These are phyloP conservation scores for Peromyscus eremicus DNA, from an alignment of 2,797 vertebrate species.

Conservation along the genomic window DNA sequence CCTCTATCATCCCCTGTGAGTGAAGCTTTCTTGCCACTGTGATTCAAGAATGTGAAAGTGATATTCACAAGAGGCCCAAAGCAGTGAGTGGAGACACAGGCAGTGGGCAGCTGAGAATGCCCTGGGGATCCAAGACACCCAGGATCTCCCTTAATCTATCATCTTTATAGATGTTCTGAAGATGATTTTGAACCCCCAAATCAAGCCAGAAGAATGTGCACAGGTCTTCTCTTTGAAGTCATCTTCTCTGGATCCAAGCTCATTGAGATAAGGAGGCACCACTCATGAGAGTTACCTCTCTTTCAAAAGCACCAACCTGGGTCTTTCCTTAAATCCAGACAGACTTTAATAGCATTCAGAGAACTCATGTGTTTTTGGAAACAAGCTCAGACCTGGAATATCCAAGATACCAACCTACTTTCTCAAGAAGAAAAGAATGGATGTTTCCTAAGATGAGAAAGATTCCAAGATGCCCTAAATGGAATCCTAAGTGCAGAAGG, in stretches of 20 bases:
- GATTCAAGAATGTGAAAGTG: conserved; percentile 24
- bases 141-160: not conserved
- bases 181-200: not conserved
- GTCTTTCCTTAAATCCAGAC: not conserved
- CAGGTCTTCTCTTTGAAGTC: not conserved
- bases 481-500: not conserved
- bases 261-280: not conserved
- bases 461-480: not conserved
- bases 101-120: not conserved
- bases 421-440: not conserved
- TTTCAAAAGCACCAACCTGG: not conserved
- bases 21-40: not conserved
- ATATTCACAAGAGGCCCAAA: not conserved
- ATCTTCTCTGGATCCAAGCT: not conserved
- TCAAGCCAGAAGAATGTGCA: not conserved
- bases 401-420: not conserved
- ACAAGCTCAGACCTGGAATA: not conserved
- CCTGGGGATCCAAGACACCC: not conserved
- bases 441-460: not conserved
- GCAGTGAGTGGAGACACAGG: not conserved
- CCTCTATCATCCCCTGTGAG: conserved; percentile 2
- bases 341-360: not conserved
- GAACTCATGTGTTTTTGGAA: not conserved
- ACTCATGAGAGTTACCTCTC: not conserved
- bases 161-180: not conserved